Percentiles rank a stretch among this genome's conserved stretches.
phyloP scores from a whole-genome alignment of 2,888 invertebrate species.

The Eupithecia abbreviata region DNA sequence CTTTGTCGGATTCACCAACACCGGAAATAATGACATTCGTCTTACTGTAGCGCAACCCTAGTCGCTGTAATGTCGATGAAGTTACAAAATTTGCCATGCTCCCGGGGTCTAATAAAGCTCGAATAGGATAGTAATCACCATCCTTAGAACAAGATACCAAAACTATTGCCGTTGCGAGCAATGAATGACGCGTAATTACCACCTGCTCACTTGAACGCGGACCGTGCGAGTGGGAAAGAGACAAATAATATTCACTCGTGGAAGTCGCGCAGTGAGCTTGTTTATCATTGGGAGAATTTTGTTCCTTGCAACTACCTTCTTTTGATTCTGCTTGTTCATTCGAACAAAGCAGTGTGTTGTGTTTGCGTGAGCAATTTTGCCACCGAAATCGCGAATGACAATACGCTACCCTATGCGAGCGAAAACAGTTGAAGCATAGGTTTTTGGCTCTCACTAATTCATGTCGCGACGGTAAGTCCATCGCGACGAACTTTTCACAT shows the following conservation, averaged over 20 bases:
- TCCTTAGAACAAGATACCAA: not conserved
- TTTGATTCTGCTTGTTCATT: not conserved
- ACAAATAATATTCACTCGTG: not conserved
- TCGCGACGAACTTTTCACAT: conserved; percentile 1
- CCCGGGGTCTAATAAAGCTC: not conserved
- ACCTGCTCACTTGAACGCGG: not conserved
- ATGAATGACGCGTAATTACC: not conserved
- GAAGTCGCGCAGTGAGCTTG: not conserved
- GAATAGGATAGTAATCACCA: not conserved
- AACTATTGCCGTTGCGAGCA: conserved; percentile 1
- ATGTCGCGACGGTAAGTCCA: not conserved
- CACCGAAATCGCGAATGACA: not conserved
- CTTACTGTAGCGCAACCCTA: not conserved
- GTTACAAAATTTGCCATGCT: not conserved
- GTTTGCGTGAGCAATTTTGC: not conserved
- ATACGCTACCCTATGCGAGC: not conserved
- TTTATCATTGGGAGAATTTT: not conserved
- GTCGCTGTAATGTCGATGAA: not conserved
- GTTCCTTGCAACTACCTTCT: not conserved
- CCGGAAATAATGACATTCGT: not conserved
- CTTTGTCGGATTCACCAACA: not conserved
- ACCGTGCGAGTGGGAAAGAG: not conserved
- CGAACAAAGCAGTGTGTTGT: not conserved
- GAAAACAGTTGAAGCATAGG: not conserved
- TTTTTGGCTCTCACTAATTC: not conserved